Percentiles rank a stretch among this genome's conserved stretches.
phyloP scores from a whole-genome alignment of 2,113 vertebrate species.

The Prochilodus magdalenae region DNA sequence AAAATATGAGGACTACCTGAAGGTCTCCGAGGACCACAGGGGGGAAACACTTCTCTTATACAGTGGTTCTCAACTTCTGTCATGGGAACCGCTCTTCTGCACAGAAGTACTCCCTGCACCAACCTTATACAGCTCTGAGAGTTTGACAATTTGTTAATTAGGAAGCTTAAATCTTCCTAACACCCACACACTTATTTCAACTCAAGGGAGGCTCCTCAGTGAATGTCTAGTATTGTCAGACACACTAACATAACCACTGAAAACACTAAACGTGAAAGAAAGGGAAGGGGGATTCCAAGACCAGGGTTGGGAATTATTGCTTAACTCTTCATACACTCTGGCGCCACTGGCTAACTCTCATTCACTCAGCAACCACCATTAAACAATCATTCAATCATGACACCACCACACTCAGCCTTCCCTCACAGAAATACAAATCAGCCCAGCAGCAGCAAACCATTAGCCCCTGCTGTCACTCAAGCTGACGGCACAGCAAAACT shows the following conservation, averaged over 20 bases:
- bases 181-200: too few species aligned
- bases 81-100: neutral
- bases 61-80: too few species aligned
- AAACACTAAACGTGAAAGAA: neutral
- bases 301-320: neutral
- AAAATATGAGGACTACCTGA: neutral
- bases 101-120: neutral
- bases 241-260: neutral
- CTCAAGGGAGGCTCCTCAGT: too few species aligned
- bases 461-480: slow-evolving; percentile 49
- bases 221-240: neutral
- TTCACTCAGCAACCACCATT: slow-evolving; percentile 1
- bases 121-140: neutral
- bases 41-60: neutral
- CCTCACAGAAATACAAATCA: slow-evolving; percentile 33
- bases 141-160: neutral
- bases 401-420: neutral
- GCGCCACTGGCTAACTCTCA: neutral
- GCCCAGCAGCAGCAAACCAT: slow-evolving; percentile 38
- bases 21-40: neutral
- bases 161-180: neutral
- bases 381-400: neutral
- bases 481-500: slow-evolving; percentile 41
- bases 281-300: neutral
- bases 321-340: neutral